Evolutionary conservation across 2,797 vertebrate genomes (phyloP).

Genomic region (Sorex maritimensis): DNA sequence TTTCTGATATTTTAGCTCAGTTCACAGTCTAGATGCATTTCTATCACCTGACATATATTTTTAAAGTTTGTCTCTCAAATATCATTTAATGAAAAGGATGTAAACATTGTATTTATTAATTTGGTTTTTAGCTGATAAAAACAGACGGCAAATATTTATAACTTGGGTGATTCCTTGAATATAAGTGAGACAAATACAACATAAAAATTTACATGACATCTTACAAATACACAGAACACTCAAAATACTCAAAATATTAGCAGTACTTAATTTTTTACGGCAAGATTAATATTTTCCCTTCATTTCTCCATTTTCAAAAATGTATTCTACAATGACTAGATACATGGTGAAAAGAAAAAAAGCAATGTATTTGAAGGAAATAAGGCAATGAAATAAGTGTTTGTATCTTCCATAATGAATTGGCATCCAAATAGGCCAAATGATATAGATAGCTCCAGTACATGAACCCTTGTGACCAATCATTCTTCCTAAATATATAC

Average conservation of each 20-base stretch:
- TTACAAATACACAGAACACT: background rate
- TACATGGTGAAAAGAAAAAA: background rate
- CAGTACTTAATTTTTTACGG: background rate
- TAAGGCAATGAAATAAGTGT: background rate
- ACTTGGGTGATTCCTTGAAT: background rate
- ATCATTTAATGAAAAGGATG: background rate
- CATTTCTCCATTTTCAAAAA: background rate
- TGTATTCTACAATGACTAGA: background rate
- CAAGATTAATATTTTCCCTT: background rate
- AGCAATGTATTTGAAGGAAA: background rate
- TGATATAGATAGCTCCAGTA: fast-evolving
- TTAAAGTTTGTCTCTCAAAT: conserved; percentile 10
- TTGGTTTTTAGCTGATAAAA: background rate
- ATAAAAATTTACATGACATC: background rate
- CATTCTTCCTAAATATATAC: background rate
- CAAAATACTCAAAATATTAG: background rate
- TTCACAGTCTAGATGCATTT: too few species aligned
- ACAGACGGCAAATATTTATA: background rate
- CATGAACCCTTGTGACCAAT: background rate
- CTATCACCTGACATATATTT: too few species aligned
- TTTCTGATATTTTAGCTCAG: too few species aligned
- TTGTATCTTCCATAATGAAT: background rate
- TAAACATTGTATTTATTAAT: background rate
- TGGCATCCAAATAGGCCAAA: background rate
- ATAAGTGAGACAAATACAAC: background rate